A percentile compares a stretch with the other conserved stretches of the same genome.
Conservation (phyloP, 1,140 invertebrate species). For the Thaumetopoea pityocampa region DNA sequence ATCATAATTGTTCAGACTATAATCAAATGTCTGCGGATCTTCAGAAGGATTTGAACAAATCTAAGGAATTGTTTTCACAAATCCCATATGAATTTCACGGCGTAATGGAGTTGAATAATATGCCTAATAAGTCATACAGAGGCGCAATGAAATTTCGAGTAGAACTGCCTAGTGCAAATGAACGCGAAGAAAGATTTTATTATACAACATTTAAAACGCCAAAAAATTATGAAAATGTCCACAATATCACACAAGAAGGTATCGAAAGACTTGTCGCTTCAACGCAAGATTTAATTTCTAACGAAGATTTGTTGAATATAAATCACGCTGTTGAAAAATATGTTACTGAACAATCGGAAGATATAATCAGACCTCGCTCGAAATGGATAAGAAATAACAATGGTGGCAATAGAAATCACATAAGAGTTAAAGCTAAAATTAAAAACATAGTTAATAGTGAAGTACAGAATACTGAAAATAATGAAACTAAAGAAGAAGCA, state of each 20-base stretch:
- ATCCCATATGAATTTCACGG: constrained; percentile 31
- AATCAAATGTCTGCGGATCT: constrained; percentile 15
- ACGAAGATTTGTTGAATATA: constrained; percentile 76
- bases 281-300: constrained; percentile 75
- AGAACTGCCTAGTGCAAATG: constrained; percentile 35
- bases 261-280: constrained; percentile 73
- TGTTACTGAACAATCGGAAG: constrained; percentile 37
- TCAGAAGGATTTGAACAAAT: constrained; percentile 27
- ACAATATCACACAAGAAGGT: constrained; percentile 35
- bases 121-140: constrained; percentile 32
- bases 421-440: constrained; percentile 50
- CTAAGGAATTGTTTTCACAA: constrained; percentile 26
- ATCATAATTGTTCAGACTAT: constrained; percentile 45
- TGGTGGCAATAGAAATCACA: constrained; percentile 27
- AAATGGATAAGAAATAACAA: constrained; percentile 27
- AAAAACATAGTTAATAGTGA: constrained; percentile 41
- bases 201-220: constrained; percentile 35
- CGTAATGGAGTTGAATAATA: constrained; percentile 43
- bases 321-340: constrained; percentile 70
- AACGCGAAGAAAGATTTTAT: constrained; percentile 46
- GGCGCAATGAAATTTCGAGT: constrained; percentile 41
- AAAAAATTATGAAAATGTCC: constrained; percentile 16
- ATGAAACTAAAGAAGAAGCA: constrained; percentile 25
- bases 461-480: constrained; percentile 24
- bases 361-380: constrained; percentile 45